Base-by-base conservation (phyloP, 2,888 invertebrate genomes). In the Baronia brevicornis region DNA sequence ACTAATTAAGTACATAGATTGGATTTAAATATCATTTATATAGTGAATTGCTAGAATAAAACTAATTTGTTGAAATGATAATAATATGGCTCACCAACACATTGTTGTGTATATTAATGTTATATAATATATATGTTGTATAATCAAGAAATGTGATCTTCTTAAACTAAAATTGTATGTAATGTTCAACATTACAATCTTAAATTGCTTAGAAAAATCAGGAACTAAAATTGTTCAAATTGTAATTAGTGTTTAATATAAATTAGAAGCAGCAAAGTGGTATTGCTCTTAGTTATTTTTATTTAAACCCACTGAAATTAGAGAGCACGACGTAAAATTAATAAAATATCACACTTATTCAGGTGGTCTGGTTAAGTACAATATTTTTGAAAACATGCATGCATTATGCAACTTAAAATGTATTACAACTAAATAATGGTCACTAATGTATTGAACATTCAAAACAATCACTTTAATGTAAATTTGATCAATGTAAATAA, bases 1-100 rank as follows among this genome's bases (percentile, higher is more conserved):
- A 64, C 78, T 84, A 80, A 77, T 82, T 84, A 84, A 82, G 82
- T 84, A 84, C 82, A 78, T 63, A 64, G 61, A 58, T 68, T 60
- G 54, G 49, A 54, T 54, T 56, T 54, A 60, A 54, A 51, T 54
- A 54, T 56, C 46, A 56, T 60, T 56, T 57, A 48, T 51, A 51
- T 54, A 60, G 45, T 51, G 52, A 56, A 56, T 52, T 48, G 48
- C 52, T 57, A 59, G 36, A 46, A 38, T 41, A 45, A 48, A 52
- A 48, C 41, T 41, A 43, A 48, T 52, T 46, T 45, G 45, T 48
- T 53, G 40, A 49, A n/a, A 60, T 63, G 61, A 64, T 65, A 68
- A 67, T 64, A 65, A 71, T 66, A 74, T 72, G 69, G 71, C 68
- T 72, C 69, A 60, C 62, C 60, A 66, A 67, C 48, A 46, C 51